Base-by-base conservation (phyloP, 2,797 vertebrate species). In the Sebastes itinus region DNA sequence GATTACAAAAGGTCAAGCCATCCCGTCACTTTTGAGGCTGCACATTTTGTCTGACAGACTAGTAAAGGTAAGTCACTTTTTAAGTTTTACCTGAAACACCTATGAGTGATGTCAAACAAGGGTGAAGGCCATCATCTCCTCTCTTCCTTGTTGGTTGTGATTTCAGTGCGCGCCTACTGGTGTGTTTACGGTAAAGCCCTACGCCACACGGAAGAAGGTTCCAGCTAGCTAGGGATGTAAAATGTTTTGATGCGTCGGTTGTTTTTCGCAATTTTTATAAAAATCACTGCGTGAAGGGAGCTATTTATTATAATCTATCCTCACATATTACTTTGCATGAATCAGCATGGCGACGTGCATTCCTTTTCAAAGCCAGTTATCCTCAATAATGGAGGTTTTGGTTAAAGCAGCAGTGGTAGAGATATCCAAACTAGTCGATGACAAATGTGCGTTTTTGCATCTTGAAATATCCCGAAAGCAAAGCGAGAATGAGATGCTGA, bases 321-420 rank as follows among this genome's bases (percentile, higher is more conserved):
- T 55, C 25, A 6, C 28, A 5, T 3, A 18, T 72, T 4, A 60
- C 64, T 79, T 30, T 61, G 46, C 32, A 85, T 56, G 64, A 75
- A 55, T 56, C 5, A 88, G 68, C 79, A 95, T 95, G 95, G 93
- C 94, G 87, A 92, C 92, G 86, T 95, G 94, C 69, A 84, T 87
- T 20, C 88, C 93, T 52, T 95, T 96, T 60, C 95, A 95, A 52
- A 94, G 86, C 32, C 94, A 94, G 87, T 65, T 96, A 1, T 92
- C 94, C 76, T 95, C 95, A 8, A 93, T 96, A 38, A 94, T 96
- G 95, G 95, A 96, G 91, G 93, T 93, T 35, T 83, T 96, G 93
- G 92, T 94, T 6, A 92, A 94, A 70, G 93, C 95, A 52, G 93
- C 95, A 1, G 94, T 96, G 87, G 87, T 88, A 23, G 93, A 96